Percentiles rank a stretch among this genome's conserved stretches.
Conservation (phyloP, 2,888 invertebrate species). For the Nezara viridula region DNA sequence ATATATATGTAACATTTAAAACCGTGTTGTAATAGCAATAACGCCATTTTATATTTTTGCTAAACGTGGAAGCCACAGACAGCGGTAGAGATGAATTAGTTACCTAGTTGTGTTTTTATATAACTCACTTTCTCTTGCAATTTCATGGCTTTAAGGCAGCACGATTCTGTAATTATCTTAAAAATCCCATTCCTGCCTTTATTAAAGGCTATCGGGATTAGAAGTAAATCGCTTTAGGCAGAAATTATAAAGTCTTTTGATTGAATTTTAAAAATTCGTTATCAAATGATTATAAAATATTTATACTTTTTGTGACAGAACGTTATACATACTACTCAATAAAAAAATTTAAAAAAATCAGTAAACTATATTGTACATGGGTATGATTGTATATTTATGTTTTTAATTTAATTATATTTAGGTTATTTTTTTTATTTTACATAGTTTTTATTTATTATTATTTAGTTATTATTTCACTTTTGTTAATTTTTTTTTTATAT, state of each 20-base stretch:
- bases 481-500: too few species aligned
- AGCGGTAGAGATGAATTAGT: not conserved
- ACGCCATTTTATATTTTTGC: not conserved
- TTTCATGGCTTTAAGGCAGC: not conserved
- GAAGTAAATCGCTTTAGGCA: not conserved
- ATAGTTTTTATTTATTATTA: too few species aligned
- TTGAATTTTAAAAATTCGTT: too few species aligned
- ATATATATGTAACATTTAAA: not conserved
- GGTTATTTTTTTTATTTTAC: too few species aligned
- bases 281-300: too few species aligned
- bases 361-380: too few species aligned
- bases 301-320: too few species aligned
- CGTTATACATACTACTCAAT: too few species aligned
- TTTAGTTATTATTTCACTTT: too few species aligned
- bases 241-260: not conserved
- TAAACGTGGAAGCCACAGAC: not conserved
- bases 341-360: too few species aligned
- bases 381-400: too few species aligned
- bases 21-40: not conserved
- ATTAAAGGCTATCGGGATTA: not conserved
- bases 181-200: not conserved
- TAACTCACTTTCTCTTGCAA: slow-evolving; percentile 1
- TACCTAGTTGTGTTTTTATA: not conserved
- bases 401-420: too few species aligned
- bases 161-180: not conserved